Evolutionary conservation across 2,113 vertebrate species (phyloP).

Genomic region (Dromaius novaehollandiae): DNA sequence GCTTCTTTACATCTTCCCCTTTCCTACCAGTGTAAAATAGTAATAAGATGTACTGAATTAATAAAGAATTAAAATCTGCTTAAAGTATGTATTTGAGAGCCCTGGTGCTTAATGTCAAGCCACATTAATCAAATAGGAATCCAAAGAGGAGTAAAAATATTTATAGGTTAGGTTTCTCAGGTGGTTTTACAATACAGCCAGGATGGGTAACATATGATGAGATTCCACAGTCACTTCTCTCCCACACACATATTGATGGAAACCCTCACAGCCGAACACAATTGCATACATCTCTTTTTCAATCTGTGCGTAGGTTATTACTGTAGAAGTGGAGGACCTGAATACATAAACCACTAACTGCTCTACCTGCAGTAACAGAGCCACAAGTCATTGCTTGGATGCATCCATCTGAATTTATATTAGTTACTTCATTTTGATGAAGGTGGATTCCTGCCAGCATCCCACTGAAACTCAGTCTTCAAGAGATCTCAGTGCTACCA

Average conservation of each 20-base stretch:
- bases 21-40: neutral
- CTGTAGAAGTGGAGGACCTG: neutral
- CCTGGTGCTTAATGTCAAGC: neutral
- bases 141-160: conserved; percentile 1
- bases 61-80: neutral
- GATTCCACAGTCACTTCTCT: conserved; percentile 38
- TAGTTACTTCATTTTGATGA: neutral
- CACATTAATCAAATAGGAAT: neutral
- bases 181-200: neutral
- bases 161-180: neutral
- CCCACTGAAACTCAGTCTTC: neutral
- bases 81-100: neutral
- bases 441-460: neutral
- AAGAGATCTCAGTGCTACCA: neutral
- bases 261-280: conserved; percentile 13
- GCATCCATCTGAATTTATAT: conserved; percentile 26
- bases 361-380: neutral
- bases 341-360: conserved; percentile 11
- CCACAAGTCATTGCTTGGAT: conserved; percentile 5
- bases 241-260: conserved; percentile 7
- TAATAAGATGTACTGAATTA: neutral
- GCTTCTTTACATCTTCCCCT: neutral
- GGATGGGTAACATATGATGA: neutral
- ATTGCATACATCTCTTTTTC: conserved; percentile 1
- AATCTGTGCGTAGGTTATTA: conserved; percentile 1